phyloP scores from a whole-genome alignment of 2,113 vertebrate genomes.

The Channa argus region DNA sequence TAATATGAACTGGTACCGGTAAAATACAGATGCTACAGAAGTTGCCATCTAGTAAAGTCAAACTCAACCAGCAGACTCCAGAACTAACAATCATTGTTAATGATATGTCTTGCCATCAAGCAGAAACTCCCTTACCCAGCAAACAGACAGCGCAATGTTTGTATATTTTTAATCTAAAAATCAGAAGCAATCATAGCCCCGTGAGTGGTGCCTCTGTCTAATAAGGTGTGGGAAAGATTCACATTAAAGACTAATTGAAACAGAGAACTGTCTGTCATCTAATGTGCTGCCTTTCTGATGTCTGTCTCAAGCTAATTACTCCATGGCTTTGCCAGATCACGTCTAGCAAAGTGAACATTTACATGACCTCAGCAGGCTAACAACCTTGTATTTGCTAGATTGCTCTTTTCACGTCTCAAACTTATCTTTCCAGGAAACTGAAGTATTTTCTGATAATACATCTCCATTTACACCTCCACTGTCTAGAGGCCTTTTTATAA shows the following conservation, averaged over 20 bases:
- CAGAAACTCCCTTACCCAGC: background rate
- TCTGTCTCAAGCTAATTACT: background rate
- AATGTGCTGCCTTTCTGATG: background rate
- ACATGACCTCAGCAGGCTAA: background rate
- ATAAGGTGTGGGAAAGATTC: conserved; percentile 4
- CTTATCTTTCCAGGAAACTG: background rate
- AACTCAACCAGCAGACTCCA: background rate
- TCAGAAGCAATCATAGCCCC: background rate
- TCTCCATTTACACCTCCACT: background rate
- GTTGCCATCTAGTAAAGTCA: background rate
- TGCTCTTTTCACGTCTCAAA: background rate
- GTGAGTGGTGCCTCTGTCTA: background rate
- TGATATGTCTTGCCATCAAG: too few relatives aligned
- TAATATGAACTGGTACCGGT: background rate
- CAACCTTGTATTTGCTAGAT: background rate
- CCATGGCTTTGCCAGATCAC: background rate
- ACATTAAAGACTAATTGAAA: background rate
- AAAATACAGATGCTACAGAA: background rate
- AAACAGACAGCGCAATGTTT: background rate
- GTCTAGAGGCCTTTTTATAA: background rate
- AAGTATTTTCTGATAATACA: background rate
- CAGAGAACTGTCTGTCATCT: background rate
- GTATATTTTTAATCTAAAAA: background rate
- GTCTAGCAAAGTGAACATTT: background rate
- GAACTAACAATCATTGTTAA: background rate